Evolutionary conservation across 2,888 invertebrate species (phyloP), one percentile per base, ranked within the genome.

Genomic region (Theretra japonica): DNA sequence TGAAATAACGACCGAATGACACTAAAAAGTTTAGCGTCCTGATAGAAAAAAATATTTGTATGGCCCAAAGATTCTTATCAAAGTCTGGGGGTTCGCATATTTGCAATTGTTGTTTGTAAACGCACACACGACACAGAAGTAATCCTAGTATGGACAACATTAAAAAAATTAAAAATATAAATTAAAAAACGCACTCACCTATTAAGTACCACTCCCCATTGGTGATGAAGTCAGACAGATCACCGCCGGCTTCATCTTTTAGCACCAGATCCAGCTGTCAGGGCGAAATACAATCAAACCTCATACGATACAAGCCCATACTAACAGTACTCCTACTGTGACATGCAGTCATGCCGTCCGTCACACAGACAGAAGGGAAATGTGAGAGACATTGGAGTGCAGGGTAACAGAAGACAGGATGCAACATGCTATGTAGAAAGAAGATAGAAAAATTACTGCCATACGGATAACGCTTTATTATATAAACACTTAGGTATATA

Each of bases 151-250:
- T 41, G 41, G 11, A 41, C 41, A 41, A 41, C 11, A 41, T 41
- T 41, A 41, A 41, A 41, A 11, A 41, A 33, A 2, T 21, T 4
- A 11, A 8, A 41, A 5, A 19, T 25, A 25, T 19, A 48, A 25
- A 19, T 25, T 23, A 1, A 8, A n/a, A 15, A 48, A 30, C 17
- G 5, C 21, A 80, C 97, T 96, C 95, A 99, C 99, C 99, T 95
- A 99, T 97, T 88, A 99, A 96, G 95, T 99, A 98, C 99, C 99
- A 99, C 95, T 99, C 99, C 86, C 99, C 99, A 91, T 99, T 99
- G 85, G 98, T 97, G 91, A 99, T 99, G 96, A 99, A 99, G 95
- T 98, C 98, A 84, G 98, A 97, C 85, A 98, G 96, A 95, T 99
- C 99, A 81, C 99, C 99, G 82, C 98, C 98, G 83, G 96, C 96